Percentiles rank a stretch among this genome's conserved stretches.
Conservation (phyloP, 2,113 vertebrate species). For the Scopus umbretta region DNA sequence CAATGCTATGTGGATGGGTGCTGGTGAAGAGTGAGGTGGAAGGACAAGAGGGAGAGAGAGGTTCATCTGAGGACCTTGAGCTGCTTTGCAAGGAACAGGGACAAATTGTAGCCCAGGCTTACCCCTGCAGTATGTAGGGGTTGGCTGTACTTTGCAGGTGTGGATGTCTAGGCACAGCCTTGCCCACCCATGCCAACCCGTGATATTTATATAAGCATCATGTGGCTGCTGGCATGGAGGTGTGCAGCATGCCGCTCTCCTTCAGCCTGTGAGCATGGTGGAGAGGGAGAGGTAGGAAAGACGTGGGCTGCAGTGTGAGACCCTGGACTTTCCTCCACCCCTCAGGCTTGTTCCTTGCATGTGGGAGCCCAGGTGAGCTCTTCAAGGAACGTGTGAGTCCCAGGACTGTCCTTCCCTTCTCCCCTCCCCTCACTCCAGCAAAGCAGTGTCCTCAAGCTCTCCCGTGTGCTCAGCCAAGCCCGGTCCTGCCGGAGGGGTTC, state of each 20-base stretch:
- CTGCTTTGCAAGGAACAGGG: background rate
- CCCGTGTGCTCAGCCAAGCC: fast-evolving
- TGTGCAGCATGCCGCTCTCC: background rate
- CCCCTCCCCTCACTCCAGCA: background rate
- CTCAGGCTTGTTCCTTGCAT: fast-evolving
- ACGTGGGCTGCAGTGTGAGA: background rate
- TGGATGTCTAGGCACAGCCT: background rate
- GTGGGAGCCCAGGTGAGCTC: background rate
- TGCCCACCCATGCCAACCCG: background rate
- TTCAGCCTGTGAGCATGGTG: fast-evolving
- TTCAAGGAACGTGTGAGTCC: fast-evolving
- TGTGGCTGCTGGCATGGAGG: background rate
- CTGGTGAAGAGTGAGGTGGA: background rate
- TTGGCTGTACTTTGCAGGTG: background rate
- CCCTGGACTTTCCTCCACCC: background rate
- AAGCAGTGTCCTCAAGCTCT: background rate
- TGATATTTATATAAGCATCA: background rate
- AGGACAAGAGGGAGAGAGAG: background rate
- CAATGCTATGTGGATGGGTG: background rate
- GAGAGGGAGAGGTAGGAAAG: background rate
- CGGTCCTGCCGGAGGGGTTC: background rate
- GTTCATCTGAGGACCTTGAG: background rate
- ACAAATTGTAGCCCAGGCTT: background rate
- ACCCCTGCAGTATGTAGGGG: fast-evolving
- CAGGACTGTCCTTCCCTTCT: background rate